phyloP scores from a whole-genome alignment of 2,113 vertebrate genomes.

The Tamias sibiricus region DNA sequence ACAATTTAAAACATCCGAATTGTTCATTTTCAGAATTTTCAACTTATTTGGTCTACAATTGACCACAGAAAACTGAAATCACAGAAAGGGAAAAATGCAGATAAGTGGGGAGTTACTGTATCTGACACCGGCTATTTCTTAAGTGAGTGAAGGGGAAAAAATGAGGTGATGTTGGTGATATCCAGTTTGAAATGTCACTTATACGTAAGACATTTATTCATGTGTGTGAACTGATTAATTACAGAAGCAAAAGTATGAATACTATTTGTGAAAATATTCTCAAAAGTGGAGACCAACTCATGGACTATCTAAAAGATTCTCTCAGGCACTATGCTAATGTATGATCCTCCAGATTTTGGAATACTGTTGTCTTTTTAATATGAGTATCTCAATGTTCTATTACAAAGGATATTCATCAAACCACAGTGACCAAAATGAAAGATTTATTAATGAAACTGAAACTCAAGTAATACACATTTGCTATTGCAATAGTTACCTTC shows the following conservation, averaged over 20 bases:
- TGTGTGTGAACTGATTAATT: background rate
- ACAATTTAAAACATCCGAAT: background rate
- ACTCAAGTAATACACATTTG: background rate
- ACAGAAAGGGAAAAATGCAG: background rate
- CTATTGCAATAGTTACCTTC: background rate
- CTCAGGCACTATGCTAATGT: background rate
- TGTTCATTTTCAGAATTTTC: background rate
- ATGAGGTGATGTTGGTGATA: background rate
- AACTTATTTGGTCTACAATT: background rate
- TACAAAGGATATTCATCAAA: background rate
- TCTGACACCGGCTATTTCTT: background rate
- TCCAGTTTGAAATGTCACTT: background rate
- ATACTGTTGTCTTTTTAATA: background rate
- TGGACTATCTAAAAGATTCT: background rate
- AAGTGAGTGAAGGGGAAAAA: background rate
- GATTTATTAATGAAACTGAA: slow-evolving; percentile 23
- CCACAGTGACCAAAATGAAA: background rate
- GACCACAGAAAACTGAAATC: background rate
- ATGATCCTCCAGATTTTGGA: background rate
- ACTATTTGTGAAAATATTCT: background rate
- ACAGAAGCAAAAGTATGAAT: background rate
- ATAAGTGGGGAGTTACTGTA: background rate
- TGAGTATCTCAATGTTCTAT: background rate
- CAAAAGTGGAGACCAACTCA: background rate
- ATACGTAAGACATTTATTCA: background rate